Evolutionary conservation across 2,113 vertebrate genomes (phyloP).

Genomic region (Ctenodactylus gundi): DNA sequence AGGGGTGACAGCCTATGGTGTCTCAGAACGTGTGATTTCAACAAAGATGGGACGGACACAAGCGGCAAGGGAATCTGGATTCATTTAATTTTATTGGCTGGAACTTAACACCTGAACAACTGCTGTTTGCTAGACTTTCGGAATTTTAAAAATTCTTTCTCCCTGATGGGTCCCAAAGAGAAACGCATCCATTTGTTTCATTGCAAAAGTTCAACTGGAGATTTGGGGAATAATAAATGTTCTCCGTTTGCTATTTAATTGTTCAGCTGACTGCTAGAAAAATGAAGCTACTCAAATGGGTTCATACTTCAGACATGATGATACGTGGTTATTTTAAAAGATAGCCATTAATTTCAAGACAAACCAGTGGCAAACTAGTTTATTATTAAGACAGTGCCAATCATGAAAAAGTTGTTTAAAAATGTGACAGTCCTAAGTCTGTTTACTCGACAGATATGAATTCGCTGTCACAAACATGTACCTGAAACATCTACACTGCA

Average conservation of each 20-base stretch:
- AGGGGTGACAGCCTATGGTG: slow-evolving; percentile 47
- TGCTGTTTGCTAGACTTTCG: slow-evolving; percentile 67
- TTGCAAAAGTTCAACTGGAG: slow-evolving; percentile 70
- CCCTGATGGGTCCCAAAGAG: slow-evolving; percentile 61
- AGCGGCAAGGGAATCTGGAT: slow-evolving; percentile 73
- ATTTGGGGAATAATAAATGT: slow-evolving; percentile 78
- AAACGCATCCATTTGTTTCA: slow-evolving; percentile 70
- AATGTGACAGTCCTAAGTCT: background rate
- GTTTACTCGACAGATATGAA: slow-evolving; percentile 38
- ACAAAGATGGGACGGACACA: slow-evolving; percentile 71
- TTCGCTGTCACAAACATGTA: slow-evolving; percentile 26
- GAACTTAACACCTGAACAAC: slow-evolving; percentile 75
- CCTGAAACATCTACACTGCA: background rate
- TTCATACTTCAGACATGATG: slow-evolving; percentile 68
- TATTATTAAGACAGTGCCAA: slow-evolving; percentile 34
- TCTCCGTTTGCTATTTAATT: slow-evolving; percentile 77
- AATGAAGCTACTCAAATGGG: slow-evolving; percentile 60
- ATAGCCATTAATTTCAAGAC: slow-evolving; percentile 48
- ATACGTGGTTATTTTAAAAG: slow-evolving; percentile 76
- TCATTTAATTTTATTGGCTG: slow-evolving; percentile 77
- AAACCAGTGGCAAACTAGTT: slow-evolving; percentile 51
- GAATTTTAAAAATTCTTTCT: slow-evolving; percentile 68
- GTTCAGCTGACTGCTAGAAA: slow-evolving; percentile 80
- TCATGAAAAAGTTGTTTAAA: slow-evolving; percentile 53
- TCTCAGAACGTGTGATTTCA: slow-evolving; percentile 69